A percentile compares a stretch with the other conserved stretches of the same genome.
These are phyloP conservation scores for Ploceus nigricollis DNA, from an alignment of 2,113 vertebrate species.

Conservation along the genomic window DNA sequence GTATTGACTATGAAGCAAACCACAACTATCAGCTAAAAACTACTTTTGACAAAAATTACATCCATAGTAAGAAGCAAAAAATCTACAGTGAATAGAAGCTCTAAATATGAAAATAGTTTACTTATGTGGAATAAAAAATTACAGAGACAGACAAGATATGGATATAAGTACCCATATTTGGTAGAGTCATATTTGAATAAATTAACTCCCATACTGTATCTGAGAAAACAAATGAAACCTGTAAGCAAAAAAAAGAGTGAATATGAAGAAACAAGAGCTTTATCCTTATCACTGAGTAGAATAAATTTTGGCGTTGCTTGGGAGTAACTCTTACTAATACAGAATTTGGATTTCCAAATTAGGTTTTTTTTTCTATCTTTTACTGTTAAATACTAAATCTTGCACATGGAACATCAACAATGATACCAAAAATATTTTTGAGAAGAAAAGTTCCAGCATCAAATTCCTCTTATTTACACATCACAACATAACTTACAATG, in stretches of 20 bases:
- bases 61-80: background rate
- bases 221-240: background rate
- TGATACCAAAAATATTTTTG: background rate
- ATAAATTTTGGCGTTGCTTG: background rate
- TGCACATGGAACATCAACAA: background rate
- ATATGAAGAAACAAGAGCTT: background rate
- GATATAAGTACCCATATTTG: background rate
- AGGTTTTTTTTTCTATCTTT: background rate
- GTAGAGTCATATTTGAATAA: background rate
- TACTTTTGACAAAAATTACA: background rate
- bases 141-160: background rate
- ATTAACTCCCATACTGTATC: no score
- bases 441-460: background rate
- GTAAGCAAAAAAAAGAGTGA: background rate
- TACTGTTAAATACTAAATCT: background rate
- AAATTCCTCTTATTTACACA: background rate
- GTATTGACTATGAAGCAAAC: background rate
- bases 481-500: background rate
- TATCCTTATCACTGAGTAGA: background rate
- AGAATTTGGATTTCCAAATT: background rate
- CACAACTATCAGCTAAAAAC: background rate
- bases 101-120: background rate
- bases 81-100: background rate
- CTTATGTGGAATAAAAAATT: background rate
- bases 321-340: background rate